Evolutionary conservation across 2,113 vertebrate species (phyloP), one percentile per base, ranked within the genome.

Genomic region (Acanthochromis polyacanthus): DNA sequence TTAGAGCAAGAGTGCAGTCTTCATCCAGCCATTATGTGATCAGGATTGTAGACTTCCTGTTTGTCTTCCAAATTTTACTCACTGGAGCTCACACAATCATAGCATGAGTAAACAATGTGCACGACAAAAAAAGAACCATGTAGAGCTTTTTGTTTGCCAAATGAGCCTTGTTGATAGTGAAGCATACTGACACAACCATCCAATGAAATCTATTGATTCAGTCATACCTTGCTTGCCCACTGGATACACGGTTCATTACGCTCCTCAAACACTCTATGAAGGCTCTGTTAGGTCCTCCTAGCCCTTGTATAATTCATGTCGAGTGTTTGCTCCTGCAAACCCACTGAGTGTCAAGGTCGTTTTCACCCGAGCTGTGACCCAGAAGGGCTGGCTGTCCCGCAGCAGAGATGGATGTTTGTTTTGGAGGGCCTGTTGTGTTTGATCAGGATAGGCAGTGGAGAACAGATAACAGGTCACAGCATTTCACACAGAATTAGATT

Each of bases 391-490:
- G 30, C 81, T 75, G 72, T 83, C 88, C 85, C 78, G 4, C 64
- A 17, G 61, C 80, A 83, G 15, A 66, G 75, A 84, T 51, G 22
- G 59, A 32, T 88, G 71, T 93, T 92, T 91, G 87, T 88, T 91
- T 88, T 84, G 85, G 86, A 87, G 60, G 15, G 78, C 38, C 58
- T 66, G 83, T 69, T 78, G 56, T 83, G 82, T 92, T 89, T 90
- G 89, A 89, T 89, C 56, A 32, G 70, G 75, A 77, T 45, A 73
- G 75, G 81, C 83, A 83, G 87, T 40, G 75, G 61, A 79, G 32
- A 71, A 66, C 60, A 75, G 86, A 90, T 83, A 89, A 82, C 57
- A 57, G 71, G 84, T 86, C 10, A 30, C 32, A 36, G 32, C 32
- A 2, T 36, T 36, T 36, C 32, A 36, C 32, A 8, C 32, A 36